phyloP scores from a whole-genome alignment of 2,797 vertebrate species.

The Sebastes kiyomatsui region DNA sequence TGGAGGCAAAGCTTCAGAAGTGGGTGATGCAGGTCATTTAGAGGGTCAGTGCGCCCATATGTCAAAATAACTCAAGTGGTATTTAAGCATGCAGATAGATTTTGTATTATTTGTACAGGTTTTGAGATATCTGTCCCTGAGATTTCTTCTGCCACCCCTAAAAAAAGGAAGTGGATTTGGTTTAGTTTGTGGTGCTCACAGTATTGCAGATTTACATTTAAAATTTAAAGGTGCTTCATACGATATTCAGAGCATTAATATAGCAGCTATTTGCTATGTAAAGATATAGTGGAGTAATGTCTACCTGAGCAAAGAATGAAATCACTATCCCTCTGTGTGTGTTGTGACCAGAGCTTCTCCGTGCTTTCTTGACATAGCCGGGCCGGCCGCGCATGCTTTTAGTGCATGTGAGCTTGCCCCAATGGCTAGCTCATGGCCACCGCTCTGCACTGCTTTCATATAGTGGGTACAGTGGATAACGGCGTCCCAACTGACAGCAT shows the following conservation, averaged over 20 bases:
- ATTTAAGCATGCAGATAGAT: background rate
- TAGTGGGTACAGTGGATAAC: fast-evolving
- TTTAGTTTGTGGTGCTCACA: background rate
- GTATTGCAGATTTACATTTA: background rate
- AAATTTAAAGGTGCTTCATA: background rate
- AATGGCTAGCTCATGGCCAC: too few species aligned
- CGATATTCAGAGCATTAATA: too few species aligned
- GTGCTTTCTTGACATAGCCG: too few species aligned
- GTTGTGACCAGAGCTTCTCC: too few species aligned
- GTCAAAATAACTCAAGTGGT: background rate
- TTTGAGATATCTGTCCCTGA: background rate
- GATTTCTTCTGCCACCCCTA: background rate
- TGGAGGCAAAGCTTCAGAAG: background rate
- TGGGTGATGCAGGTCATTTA: background rate
- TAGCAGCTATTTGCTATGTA: too few species aligned
- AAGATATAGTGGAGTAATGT: too few species aligned
- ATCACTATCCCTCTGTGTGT: too few species aligned
- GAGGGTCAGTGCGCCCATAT: background rate
- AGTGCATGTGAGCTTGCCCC: too few species aligned
- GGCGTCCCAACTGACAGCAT: too few species aligned
- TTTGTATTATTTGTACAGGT: background rate
- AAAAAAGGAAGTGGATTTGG: background rate
- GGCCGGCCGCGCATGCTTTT: too few species aligned
- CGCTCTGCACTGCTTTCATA: too few species aligned
- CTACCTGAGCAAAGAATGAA: too few species aligned